Evolutionary conservation across 1,140 invertebrate species (phyloP), one percentile per base, ranked within the genome.

Genomic region (Trichonephila clavata): DNA sequence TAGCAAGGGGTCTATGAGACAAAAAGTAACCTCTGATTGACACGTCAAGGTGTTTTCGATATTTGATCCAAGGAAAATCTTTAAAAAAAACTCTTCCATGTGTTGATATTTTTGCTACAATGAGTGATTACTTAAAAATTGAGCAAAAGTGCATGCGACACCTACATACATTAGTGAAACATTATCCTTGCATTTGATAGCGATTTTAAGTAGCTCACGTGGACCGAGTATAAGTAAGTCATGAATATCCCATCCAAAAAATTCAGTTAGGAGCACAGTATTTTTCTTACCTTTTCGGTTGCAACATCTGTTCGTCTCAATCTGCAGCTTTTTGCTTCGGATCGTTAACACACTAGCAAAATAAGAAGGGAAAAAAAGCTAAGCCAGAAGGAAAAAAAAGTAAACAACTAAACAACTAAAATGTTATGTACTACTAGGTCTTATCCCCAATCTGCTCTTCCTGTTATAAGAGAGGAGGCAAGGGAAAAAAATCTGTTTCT

Each of bases 391-490:
- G 57, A n/a, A 63, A 57, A 65, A 77, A 43, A 86, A 32, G 13
- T 13, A 7, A 92, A 59, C 59, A 86, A 86, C 65, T n/a, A 92
- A 86, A 86, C 71, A 93, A 87, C 21, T 43, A 77, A 93, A 68
- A 68, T 21, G 92, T 92, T 92, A 92, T 86, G 91, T 86, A 92
- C 91, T 92, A 86, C 83, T 65, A 86, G 81, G 50, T 92, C 81
- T 71, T 77, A 92, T 86, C 71, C 60, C 59, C 63, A 24, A 92
- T 68, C 59, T n/a, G 21, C 14, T 88, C 65, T 77, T 39, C 43
- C 86, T 43, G 21, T 20, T 43, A 60, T 27, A 60, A 77, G 57
- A 83, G 68, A 32, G 24, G 24, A 24, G 43, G 63, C 32, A 27
- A 68, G 57, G 43, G 71, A 81, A 93, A 93, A 93, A 93, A 93